These are phyloP conservation scores for Hermodice carunculata DNA, from an alignment of 2,888 invertebrate genomes.

Conservation along the genomic window DNA sequence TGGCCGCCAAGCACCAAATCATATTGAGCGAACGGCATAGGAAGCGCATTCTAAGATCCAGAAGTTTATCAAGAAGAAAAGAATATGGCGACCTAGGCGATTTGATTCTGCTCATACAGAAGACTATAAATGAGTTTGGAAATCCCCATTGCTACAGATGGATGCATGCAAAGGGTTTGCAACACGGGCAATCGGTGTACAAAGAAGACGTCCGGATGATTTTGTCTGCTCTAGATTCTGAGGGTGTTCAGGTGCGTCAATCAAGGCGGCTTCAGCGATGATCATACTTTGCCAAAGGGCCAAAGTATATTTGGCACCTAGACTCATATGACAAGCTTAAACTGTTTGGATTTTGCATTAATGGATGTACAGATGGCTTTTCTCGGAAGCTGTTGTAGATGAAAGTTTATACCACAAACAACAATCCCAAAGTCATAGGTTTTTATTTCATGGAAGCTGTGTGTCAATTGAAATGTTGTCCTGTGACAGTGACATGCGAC, in stretches of 20 bases:
- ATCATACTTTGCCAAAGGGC: too few species aligned
- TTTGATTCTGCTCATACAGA: too few species aligned
- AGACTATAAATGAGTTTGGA: not conserved
- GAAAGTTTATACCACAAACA: constrained; percentile 27
- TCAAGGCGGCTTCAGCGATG: too few species aligned
- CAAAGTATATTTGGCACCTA: too few species aligned
- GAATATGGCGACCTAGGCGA: not conserved
- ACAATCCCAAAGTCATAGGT: constrained; percentile 28
- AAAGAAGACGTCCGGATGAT: too few species aligned
- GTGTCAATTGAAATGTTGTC: not conserved
- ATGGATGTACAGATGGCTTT: constrained; percentile 38
- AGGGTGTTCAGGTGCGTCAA: too few species aligned
- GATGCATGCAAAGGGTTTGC: not conserved
- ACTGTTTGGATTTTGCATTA: too few species aligned
- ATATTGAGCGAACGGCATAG: not conserved
- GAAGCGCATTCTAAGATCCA: not conserved
- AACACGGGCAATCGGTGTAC: not conserved
- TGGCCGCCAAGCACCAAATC: not conserved
- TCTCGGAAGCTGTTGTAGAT: constrained; percentile 38
- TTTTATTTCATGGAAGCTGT: too few species aligned
- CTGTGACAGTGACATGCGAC: not conserved
- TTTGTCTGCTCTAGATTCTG: too few species aligned
- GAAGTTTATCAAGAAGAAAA: not conserved
- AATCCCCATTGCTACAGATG: not conserved
- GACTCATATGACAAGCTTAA: too few species aligned